Evolutionary conservation across 2,797 vertebrate species (phyloP).

Genomic region (Crax fasciolata): DNA sequence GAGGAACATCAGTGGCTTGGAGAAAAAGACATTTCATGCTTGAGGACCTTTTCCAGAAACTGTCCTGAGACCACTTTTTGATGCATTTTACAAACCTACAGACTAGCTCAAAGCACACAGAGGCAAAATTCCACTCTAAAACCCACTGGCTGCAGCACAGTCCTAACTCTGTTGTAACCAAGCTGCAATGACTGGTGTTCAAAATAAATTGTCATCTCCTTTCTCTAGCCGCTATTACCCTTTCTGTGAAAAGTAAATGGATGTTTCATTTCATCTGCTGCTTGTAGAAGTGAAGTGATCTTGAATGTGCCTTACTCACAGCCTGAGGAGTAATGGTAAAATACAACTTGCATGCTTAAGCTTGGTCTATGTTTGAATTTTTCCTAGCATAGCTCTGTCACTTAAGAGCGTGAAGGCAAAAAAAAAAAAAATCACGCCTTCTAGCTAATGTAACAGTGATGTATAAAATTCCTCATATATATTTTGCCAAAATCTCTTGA

Average conservation of each 20-base stretch:
- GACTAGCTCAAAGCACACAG: background rate
- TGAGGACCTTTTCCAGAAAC: background rate
- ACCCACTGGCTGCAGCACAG: background rate
- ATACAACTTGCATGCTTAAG: background rate
- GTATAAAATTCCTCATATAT: background rate
- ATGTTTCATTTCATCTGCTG: conserved; percentile 10
- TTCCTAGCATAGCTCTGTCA: conserved; percentile 10
- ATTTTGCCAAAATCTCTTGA: conserved; percentile 19
- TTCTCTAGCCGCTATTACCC: conserved; percentile 7
- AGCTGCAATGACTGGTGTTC: background rate
- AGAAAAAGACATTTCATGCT: background rate
- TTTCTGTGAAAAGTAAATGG: conserved; percentile 3
- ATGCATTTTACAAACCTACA: background rate
- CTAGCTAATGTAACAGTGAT: background rate
- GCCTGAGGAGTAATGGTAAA: background rate
- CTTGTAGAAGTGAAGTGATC: background rate
- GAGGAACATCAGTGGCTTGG: background rate
- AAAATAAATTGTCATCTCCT: conserved; percentile 48
- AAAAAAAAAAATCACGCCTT: background rate
- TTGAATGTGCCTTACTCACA: background rate
- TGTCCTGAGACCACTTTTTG: background rate
- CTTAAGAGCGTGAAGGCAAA: accelerated
- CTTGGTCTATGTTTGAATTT: conserved; percentile 13
- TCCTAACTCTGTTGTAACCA: background rate
- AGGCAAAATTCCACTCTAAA: conserved; percentile 26